Percentiles rank a stretch among this genome's conserved stretches.
Evolutionary conservation across 2,113 vertebrate genomes (phyloP).

Genomic region (Sebastes schlegelii): DNA sequence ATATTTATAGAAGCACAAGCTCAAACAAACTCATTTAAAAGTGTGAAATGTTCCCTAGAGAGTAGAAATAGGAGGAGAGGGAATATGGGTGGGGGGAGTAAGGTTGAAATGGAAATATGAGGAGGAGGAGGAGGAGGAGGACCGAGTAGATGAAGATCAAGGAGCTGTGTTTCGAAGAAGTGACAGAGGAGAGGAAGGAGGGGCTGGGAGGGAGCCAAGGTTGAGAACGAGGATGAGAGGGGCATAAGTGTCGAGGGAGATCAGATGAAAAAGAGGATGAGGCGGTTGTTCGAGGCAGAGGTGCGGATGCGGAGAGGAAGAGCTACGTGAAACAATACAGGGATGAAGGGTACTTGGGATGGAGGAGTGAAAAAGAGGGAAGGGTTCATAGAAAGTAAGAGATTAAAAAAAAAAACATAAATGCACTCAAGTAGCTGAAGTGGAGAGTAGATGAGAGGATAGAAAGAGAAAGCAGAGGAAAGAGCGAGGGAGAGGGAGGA

Average conservation of each 20-base stretch:
- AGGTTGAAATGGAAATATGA: constrained; percentile 15
- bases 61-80: constrained; percentile 4
- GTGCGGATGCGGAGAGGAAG: constrained; percentile 35
- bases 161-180: constrained; percentile 49
- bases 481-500: constrained; percentile 9
- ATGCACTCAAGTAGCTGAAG: constrained; percentile 41
- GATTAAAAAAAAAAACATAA: constrained; percentile 24
- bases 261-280: constrained; percentile 61
- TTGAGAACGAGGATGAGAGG: constrained; percentile 55
- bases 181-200: constrained; percentile 40
- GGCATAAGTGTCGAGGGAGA: constrained; percentile 37
- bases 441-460: constrained; percentile 27
- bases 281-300: constrained; percentile 31
- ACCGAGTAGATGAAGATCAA: constrained; percentile 64
- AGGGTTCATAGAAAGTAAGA: constrained; percentile 23
- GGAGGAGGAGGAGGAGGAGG: neutral
- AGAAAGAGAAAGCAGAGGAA: constrained; percentile 28
- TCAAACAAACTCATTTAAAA: constrained; percentile 36
- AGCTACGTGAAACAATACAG: constrained; percentile 51
- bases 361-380: constrained; percentile 34
- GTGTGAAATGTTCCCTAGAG: constrained; percentile 3
- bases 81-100: neutral
- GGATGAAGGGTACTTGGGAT: constrained; percentile 56
- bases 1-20: constrained; percentile 31
- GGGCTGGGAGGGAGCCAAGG: constrained; percentile 54